phyloP scores from a whole-genome alignment of 2,888 invertebrate species.

The Magallana nippona region DNA sequence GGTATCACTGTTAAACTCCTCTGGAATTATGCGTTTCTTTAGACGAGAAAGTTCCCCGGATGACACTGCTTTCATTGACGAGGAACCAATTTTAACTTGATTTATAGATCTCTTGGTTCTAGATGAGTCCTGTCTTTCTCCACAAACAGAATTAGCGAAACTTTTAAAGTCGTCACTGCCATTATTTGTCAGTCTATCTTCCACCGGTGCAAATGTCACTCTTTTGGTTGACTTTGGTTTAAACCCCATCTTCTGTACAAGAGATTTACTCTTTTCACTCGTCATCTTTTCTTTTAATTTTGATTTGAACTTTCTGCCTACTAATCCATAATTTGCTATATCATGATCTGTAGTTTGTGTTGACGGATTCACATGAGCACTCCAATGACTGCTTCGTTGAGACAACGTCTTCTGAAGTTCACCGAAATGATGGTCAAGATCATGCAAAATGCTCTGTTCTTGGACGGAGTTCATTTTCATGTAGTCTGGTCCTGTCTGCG shows the following conservation, averaged over 20 bases:
- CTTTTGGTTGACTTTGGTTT: conserved; percentile 37
- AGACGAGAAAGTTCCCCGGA: conserved; percentile 37
- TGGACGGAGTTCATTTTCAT: conserved; percentile 29
- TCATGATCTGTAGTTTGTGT: conserved; percentile 18
- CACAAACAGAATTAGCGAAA: conserved; percentile 5
- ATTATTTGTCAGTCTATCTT: neutral
- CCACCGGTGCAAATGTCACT: conserved; percentile 48
- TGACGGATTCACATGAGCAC: conserved; percentile 36
- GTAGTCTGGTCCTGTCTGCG: conserved; percentile 31
- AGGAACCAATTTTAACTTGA: conserved; percentile 20
- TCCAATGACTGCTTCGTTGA: conserved; percentile 32
- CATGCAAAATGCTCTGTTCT: conserved; percentile 38
- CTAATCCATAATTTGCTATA: conserved; percentile 45
- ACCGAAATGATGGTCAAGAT: conserved; percentile 47
- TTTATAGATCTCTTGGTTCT: conserved; percentile 30
- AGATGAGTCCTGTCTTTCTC: conserved; percentile 26
- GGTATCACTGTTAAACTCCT: neutral
- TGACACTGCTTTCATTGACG: conserved; percentile 39
- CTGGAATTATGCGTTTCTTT: conserved; percentile 45
- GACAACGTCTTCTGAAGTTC: conserved; percentile 45
- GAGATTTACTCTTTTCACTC: conserved; percentile 35
- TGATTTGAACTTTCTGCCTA: conserved; percentile 49
- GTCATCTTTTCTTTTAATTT: conserved; percentile 34
- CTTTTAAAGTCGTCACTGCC: neutral
- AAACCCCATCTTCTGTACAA: neutral